Evolutionary conservation across 1,140 invertebrate species (phyloP).

Genomic region (Aphidius ervi): DNA sequence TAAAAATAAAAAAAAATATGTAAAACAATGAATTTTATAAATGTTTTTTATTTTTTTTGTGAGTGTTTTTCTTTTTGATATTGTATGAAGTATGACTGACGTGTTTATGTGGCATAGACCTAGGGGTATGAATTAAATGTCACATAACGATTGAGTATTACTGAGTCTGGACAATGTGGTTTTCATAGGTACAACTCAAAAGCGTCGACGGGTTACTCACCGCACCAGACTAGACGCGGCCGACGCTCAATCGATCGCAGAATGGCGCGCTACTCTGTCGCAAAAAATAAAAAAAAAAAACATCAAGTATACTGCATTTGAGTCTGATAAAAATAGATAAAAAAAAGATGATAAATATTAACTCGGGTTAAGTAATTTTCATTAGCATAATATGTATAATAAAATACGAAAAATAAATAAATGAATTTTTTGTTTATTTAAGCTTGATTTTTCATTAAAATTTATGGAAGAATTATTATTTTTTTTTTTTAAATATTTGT

Average conservation of each 20-base stretch:
- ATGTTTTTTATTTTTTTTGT: not conserved
- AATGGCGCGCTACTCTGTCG: constrained; percentile 32
- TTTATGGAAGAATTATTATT: too few species aligned
- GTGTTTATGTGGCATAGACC: not conserved
- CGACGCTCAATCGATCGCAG: constrained; percentile 49
- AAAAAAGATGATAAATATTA: not conserved
- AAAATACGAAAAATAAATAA: too few species aligned
- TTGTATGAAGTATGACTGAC: not conserved
- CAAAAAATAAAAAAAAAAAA: constrained; percentile 13
- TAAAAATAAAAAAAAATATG: not conserved
- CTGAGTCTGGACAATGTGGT: constrained; percentile 3
- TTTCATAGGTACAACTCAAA: constrained; percentile 20
- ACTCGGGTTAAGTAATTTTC: not conserved
- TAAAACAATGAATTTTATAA: not conserved
- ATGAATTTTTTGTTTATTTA: too few species aligned
- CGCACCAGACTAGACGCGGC: constrained; percentile 26
- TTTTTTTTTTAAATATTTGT: too few species aligned
- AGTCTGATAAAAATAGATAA: not conserved
- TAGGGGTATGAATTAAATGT: not conserved
- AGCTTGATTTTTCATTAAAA: too few species aligned
- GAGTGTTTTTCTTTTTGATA: not conserved
- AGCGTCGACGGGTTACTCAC: constrained; percentile 45
- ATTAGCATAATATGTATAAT: not conserved
- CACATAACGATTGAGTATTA: constrained; percentile 1
- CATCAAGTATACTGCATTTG: not conserved